A percentile compares a stretch with the other conserved stretches of the same genome.
Conservation (phyloP, 2,888 invertebrate species). For the Ischnus inquisitorius region DNA sequence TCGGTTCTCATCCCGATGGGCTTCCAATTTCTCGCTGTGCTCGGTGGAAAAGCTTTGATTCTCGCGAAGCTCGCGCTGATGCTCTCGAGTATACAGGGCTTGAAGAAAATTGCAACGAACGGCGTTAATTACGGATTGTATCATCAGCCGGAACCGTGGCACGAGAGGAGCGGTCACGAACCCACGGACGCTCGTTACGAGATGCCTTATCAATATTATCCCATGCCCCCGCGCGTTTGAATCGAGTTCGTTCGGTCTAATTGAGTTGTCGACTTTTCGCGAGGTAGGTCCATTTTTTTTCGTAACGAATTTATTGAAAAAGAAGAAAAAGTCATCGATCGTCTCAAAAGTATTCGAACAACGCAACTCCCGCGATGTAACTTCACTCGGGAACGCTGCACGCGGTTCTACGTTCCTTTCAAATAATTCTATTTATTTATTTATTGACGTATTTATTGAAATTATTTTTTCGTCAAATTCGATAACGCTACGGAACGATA, state of each 20-base stretch:
- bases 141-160: slow-evolving; percentile 86
- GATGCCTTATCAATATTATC: slow-evolving; percentile 71
- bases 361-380: slow-evolving; percentile 36
- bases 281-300: background rate
- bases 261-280: background rate
- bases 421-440: slow-evolving; percentile 59
- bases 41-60: slow-evolving; percentile 93
- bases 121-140: slow-evolving; percentile 92
- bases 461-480: slow-evolving; percentile 31
- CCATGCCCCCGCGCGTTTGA: slow-evolving; percentile 63
- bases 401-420: slow-evolving; percentile 64
- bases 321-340: background rate
- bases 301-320: background rate
- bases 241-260: background rate
- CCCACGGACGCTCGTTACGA: slow-evolving; percentile 76
- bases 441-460: slow-evolving; percentile 58
- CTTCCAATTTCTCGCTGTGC: slow-evolving; percentile 93
- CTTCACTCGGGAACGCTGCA: slow-evolving; percentile 37
- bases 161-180: slow-evolving; percentile 82
- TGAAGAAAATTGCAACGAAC: slow-evolving; percentile 91
- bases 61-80: slow-evolving; percentile 94
- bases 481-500: background rate
- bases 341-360: background rate
- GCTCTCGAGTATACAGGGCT: slow-evolving; percentile 92
- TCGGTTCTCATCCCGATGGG: slow-evolving; percentile 93